Percentiles rank a stretch among this genome's conserved stretches.
Conservation (phyloP, 2,797 vertebrate genomes). For the Cetoscarus ocellatus region DNA sequence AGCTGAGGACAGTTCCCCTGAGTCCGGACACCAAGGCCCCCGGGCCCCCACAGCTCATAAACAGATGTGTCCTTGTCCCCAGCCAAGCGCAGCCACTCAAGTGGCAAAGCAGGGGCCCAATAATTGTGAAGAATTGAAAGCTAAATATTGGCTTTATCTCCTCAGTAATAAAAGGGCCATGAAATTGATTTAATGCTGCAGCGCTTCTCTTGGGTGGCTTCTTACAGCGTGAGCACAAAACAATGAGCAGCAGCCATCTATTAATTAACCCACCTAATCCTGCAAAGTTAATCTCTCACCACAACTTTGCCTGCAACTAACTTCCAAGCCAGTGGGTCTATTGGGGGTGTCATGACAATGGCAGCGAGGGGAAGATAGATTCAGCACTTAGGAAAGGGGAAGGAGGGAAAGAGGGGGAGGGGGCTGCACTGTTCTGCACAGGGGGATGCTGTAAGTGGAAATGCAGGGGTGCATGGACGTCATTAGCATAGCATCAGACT, state of each 20-base stretch:
- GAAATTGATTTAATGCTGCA: conserved; percentile 93
- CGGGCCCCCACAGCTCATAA: conserved; percentile 77
- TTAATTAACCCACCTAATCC: conserved; percentile 91
- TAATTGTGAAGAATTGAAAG: conserved; percentile 89
- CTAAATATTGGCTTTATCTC: conserved; percentile 88
- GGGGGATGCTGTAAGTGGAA: conserved; percentile 63
- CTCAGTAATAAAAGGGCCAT: conserved; percentile 89
- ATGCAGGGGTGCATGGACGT: conserved; percentile 67
- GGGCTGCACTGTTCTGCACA: conserved; percentile 50
- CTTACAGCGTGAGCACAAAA: conserved; percentile 85
- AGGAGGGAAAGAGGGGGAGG: conserved; percentile 32
- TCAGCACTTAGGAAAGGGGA: conserved; percentile 69
- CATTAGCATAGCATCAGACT: conserved; percentile 73
- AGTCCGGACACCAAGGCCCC: conserved; percentile 79
- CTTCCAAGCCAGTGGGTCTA: conserved; percentile 82
- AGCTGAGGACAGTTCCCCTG: conserved; percentile 81
- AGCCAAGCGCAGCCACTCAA: conserved; percentile 83
- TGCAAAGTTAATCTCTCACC: conserved; percentile 87
- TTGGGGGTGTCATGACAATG: conserved; percentile 81
- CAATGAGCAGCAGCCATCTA: conserved; percentile 88
- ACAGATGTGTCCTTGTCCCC: conserved; percentile 87
- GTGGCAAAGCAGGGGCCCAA: conserved; percentile 82
- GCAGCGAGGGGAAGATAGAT: conserved; percentile 74
- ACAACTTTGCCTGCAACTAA: conserved; percentile 85
- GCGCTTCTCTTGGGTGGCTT: conserved; percentile 87